Evolutionary conservation across 2,888 invertebrate genomes (phyloP).

Genomic region (Buathra laborator): DNA sequence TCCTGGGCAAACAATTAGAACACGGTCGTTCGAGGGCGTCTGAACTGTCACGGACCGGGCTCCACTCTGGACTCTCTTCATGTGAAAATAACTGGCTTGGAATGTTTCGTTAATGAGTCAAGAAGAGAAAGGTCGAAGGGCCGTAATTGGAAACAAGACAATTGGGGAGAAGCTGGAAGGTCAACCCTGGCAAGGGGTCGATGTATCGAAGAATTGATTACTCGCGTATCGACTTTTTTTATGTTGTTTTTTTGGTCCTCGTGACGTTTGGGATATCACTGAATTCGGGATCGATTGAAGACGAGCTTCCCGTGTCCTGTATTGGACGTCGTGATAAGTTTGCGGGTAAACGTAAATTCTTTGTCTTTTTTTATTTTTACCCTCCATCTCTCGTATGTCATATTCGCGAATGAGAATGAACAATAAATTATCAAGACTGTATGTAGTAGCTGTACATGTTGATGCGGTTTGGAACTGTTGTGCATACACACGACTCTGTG

Average conservation of each 20-base stretch:
- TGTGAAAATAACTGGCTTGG: background rate
- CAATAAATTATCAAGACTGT: slow-evolving; percentile 72
- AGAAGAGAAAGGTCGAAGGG: background rate
- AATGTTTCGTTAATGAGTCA: background rate
- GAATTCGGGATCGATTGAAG: slow-evolving; percentile 54
- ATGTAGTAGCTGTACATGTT: slow-evolving; percentile 27
- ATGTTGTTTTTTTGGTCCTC: background rate
- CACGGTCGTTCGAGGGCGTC: background rate
- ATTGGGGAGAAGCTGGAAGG: background rate
- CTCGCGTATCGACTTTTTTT: background rate
- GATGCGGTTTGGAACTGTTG: slow-evolving; percentile 33
- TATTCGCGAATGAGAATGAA: slow-evolving; percentile 67
- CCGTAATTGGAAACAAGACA: background rate
- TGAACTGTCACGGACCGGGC: background rate
- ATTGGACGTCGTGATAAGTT: slow-evolving; percentile 14
- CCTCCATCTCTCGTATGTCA: slow-evolving; percentile 19
- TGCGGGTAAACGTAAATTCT: slow-evolving; percentile 11
- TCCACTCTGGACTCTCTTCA: background rate
- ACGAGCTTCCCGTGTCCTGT: slow-evolving; percentile 37
- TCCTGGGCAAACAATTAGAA: slow-evolving; percentile 15
- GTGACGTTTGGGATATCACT: background rate
- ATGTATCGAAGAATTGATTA: background rate
- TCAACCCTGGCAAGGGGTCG: background rate
- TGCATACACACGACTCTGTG: slow-evolving; percentile 34
- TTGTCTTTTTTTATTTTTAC: slow-evolving; percentile 1